Conservation (phyloP, 2,113 vertebrate species). For the Rutilus rutilus region DNA sequence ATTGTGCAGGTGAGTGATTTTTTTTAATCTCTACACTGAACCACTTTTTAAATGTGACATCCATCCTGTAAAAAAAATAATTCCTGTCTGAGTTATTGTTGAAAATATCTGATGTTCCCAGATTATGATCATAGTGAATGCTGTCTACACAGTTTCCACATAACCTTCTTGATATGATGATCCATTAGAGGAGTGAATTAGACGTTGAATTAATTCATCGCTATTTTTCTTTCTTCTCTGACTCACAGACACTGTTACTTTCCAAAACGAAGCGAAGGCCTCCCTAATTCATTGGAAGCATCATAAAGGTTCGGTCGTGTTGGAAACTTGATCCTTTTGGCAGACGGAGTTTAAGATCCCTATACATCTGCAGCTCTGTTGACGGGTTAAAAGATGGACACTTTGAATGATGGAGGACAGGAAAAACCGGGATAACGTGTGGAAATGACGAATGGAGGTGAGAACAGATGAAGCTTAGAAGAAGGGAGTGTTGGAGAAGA, state of each 20-base stretch:
- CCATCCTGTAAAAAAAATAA: neutral
- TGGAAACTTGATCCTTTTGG: slow-evolving; percentile 2
- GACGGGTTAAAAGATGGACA: slow-evolving; percentile 1
- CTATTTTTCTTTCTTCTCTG: slow-evolving; percentile 17
- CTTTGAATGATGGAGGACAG: slow-evolving; percentile 13
- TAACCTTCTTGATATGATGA: neutral
- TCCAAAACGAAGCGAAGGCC: neutral
- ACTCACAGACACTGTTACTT: neutral
- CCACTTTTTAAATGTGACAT: neutral
- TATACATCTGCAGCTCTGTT: slow-evolving; percentile 8
- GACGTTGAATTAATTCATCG: neutral
- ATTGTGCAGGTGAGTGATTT: neutral
- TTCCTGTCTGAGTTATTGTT: neutral
- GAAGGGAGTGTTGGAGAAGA: slow-evolving; percentile 36
- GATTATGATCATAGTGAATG: neutral
- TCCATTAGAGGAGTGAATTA: slow-evolving; percentile 7
- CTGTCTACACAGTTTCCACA: slow-evolving; percentile 2
- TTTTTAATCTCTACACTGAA: too few species aligned
- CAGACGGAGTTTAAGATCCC: neutral
- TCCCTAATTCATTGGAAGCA: neutral
- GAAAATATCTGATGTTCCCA: neutral
- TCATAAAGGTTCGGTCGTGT: neutral
- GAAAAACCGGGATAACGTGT: neutral
- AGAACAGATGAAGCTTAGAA: slow-evolving; percentile 45
- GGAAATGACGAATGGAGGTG: slow-evolving; percentile 40